Conservation (phyloP, 2,797 vertebrate species). For the Chelon labrosus region DNA sequence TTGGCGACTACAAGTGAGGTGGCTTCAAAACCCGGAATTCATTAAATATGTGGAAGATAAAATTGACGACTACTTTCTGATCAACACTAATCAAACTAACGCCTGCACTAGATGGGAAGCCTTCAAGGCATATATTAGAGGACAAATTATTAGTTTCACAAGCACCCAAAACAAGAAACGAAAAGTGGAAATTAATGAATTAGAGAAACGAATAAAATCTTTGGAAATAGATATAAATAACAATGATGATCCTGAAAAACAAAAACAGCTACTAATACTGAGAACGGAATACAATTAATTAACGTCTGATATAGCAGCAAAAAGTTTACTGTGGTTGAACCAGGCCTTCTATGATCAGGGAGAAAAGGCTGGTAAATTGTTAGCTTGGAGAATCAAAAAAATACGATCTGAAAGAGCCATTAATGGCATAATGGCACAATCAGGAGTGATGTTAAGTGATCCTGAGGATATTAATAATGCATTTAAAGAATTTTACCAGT, state of each 20-base stretch:
- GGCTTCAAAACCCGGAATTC: background rate
- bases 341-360: background rate
- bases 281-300: no score
- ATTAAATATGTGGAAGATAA: background rate
- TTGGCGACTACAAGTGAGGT: background rate
- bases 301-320: conserved; percentile 1
- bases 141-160: no score
- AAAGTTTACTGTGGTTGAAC: background rate
- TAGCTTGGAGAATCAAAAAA: background rate
- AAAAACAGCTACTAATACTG: no score
- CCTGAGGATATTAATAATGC: background rate
- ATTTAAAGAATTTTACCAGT: conserved; percentile 10
- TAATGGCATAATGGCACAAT: background rate
- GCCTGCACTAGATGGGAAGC: no score
- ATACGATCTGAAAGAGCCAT: background rate
- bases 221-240: no score
- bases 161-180: no score
- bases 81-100: no score
- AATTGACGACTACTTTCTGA: background rate
- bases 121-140: background rate
- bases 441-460: background rate
- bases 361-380: background rate
- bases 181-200: no score
- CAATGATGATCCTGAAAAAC: no score
- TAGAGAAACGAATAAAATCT: no score